Evolutionary conservation across 1,140 invertebrate genomes (phyloP).

Genomic region (Brachionus koreanus): DNA sequence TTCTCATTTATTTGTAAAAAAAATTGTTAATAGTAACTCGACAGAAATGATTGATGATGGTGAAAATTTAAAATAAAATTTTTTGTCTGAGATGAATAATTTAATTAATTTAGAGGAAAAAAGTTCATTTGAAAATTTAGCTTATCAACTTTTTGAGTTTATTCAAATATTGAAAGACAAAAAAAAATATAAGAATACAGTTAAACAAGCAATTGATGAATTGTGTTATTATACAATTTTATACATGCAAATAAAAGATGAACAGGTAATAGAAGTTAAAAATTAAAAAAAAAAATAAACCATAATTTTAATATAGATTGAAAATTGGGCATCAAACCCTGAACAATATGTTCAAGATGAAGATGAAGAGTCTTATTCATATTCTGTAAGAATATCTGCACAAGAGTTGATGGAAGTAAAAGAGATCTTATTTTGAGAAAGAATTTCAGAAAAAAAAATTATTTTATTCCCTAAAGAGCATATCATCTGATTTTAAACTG

Average conservation of each 20-base stretch:
- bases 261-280: constrained; percentile 61
- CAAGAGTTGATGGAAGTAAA: constrained; percentile 68
- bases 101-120: constrained; percentile 63
- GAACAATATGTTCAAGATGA: constrained; percentile 75
- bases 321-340: constrained; percentile 68
- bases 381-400: constrained; percentile 72
- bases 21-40: not conserved
- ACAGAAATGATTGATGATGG: not conserved
- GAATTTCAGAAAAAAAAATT: constrained; percentile 47
- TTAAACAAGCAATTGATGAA: constrained; percentile 68
- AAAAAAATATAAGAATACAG: constrained; percentile 63
- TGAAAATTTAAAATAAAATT: not conserved
- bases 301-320: constrained; percentile 55
- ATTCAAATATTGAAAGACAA: constrained; percentile 67
- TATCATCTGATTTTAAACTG: constrained; percentile 64
- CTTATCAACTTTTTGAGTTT: constrained; percentile 75
- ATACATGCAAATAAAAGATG: constrained; percentile 74
- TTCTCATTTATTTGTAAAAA: constrained; percentile 63
- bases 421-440: not conserved
- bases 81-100: not conserved
- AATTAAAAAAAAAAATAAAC: not conserved
- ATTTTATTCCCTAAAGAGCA: constrained; percentile 6
- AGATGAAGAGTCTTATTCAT: constrained; percentile 67
- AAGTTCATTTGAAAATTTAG: constrained; percentile 69
- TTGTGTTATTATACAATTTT: constrained; percentile 71